A percentile compares a stretch with the other conserved stretches of the same genome.
Conservation (phyloP, 2,797 vertebrate genomes). For the Otus scops region DNA sequence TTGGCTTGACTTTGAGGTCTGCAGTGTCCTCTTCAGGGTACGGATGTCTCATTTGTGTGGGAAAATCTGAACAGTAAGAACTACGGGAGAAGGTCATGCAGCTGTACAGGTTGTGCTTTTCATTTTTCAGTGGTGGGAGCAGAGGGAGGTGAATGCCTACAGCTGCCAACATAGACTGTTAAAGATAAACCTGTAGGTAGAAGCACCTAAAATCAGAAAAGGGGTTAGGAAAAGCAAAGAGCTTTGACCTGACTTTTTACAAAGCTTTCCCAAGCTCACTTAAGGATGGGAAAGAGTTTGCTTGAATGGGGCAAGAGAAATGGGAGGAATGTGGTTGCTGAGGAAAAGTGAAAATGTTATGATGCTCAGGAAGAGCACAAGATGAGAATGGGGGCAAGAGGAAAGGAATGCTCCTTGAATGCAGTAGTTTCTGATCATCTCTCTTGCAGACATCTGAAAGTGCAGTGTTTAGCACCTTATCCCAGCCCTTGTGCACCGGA, state of each 20-base stretch:
- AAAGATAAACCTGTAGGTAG: neutral
- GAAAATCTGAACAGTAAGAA: neutral
- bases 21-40: neutral
- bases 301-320: neutral
- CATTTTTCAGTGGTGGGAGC: accelerated
- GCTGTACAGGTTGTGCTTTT: neutral
- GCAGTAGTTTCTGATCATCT: accelerated
- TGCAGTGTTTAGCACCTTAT: neutral
- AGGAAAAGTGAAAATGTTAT: neutral
- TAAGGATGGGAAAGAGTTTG: neutral
- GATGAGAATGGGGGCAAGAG: neutral
- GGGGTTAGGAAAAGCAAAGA: neutral
- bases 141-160: neutral
- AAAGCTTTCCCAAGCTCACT: neutral
- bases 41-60: neutral
- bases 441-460: neutral
- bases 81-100: neutral
- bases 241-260: neutral
- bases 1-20: neutral
- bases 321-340: neutral
- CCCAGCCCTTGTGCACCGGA: neutral
- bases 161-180: neutral
- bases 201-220: neutral
- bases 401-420: neutral
- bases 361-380: neutral